Base-by-base conservation (phyloP, 1,140 invertebrate genomes). In the Archivesica marissinica region DNA sequence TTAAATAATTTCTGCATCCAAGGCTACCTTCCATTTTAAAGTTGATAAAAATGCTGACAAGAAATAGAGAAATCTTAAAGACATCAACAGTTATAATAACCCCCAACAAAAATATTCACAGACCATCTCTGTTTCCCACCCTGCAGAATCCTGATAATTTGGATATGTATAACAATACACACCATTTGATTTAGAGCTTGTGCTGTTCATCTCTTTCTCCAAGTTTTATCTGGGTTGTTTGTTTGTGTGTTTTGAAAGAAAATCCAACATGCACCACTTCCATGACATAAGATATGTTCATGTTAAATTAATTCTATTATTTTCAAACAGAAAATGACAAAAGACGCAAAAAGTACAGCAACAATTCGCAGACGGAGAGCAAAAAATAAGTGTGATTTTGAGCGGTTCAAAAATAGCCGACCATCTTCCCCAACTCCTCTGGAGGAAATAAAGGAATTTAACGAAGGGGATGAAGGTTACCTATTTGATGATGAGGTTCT, bases 401-500 rank as follows among this genome's bases (percentile, higher is more conserved):
- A 88, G 20, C 79, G 85, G 41, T 84, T 86, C 20, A 81, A 85
- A 61, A 86, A 75, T n/a, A 87, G 79, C 64, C 47, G 84, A 59
- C 85, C 85, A 15, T 78, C 54, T 13, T 82, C 87, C 3, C 82
- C 80, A 2, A 39, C 86, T 50, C 77, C 70, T 3, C 68, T 76
- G 38, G 87, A 89, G 44, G 79, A 88, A 38, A 87, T 88, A 23
- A 54, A 85, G 38, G 76, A 84, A 28, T 56, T 75, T 47, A 82
- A 87, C 38, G 89, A 88, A 50, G 88, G 89, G 76, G 88, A 91
- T 77, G 89, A 92, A 35, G 87, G 89, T 7, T 89, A 91, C 59
- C 72, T 92, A 70, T 93, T 91, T 89, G 86, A 92, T 87, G 88
- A 90, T 38, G 87, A 90, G 78, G 86, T 92, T 68, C 79, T 92